These are phyloP conservation scores for Oryzias curvinotus DNA, from an alignment of 2,113 vertebrate species.

Conservation along the genomic window DNA sequence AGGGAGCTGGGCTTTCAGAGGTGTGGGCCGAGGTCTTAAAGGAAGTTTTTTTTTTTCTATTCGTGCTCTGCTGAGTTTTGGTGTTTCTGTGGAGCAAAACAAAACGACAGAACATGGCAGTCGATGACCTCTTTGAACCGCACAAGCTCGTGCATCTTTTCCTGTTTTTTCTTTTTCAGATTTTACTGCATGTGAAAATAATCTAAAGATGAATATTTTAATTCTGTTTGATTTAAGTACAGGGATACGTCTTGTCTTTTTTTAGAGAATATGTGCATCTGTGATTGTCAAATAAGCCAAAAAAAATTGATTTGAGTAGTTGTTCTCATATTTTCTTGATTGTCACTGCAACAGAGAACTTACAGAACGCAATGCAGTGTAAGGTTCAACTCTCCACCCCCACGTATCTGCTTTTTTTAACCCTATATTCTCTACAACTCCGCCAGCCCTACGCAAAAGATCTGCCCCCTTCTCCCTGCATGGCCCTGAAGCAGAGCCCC, in stretches of 20 bases:
- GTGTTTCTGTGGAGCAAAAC: background rate
- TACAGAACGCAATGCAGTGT: background rate
- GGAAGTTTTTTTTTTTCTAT: background rate
- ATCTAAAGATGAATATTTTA: no score
- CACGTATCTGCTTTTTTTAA: background rate
- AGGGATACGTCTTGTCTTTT: no score
- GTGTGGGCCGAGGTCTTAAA: conserved; percentile 11
- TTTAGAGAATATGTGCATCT: no score
- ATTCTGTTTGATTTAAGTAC: no score
- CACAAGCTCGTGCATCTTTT: background rate
- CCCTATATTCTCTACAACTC: conserved; percentile 15
- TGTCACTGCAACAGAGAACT: conserved; percentile 2
- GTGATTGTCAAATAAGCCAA: no score
- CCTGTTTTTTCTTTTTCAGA: no score
- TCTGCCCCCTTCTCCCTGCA: conserved; percentile 7
- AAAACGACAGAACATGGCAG: no score
- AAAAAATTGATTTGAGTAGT: no score
- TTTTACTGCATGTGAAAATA: no score
- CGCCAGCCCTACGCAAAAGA: conserved; percentile 19
- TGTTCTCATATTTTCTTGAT: no score
- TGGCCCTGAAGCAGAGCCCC: conserved; percentile 51
- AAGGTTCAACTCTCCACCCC: no score
- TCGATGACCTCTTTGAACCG: no score
- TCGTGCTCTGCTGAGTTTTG: background rate
- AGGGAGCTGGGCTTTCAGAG: conserved; percentile 8